Conservation (phyloP, 2,113 vertebrate species). For the Helogale parvula region DNA sequence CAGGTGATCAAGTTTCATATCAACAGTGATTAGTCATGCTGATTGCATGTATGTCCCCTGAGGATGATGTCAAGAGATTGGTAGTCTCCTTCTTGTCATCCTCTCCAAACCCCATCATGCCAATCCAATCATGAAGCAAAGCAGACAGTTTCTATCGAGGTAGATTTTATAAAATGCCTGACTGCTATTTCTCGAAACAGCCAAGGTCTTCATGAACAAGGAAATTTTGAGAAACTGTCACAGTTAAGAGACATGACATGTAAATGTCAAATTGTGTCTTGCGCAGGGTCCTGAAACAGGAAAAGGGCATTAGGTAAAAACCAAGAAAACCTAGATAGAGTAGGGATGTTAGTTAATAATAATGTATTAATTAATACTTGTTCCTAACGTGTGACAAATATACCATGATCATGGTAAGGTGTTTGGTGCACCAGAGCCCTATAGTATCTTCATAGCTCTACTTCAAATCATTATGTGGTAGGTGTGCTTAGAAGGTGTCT, state of each 20-base stretch:
- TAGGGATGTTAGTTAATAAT: background rate
- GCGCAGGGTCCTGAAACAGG: background rate
- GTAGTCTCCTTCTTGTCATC: background rate
- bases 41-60: rapidly evolving
- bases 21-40: background rate
- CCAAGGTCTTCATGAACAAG: background rate
- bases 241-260: background rate
- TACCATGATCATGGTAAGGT: background rate
- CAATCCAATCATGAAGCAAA: background rate
- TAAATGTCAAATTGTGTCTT: background rate
- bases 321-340: background rate
- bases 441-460: background rate
- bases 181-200: background rate
- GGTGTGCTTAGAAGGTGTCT: background rate
- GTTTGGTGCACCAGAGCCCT: background rate
- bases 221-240: background rate
- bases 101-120: too few species aligned
- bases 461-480: background rate
- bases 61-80: background rate
- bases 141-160: background rate
- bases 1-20: background rate
- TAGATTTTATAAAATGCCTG: background rate
- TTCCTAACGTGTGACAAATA: background rate
- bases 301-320: background rate
- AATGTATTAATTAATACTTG: rapidly evolving